A percentile compares a stretch with the other conserved stretches of the same genome.
phyloP scores from a whole-genome alignment of 53 echinoderm and acorn worm genomes.

The Holothuria scabra region DNA sequence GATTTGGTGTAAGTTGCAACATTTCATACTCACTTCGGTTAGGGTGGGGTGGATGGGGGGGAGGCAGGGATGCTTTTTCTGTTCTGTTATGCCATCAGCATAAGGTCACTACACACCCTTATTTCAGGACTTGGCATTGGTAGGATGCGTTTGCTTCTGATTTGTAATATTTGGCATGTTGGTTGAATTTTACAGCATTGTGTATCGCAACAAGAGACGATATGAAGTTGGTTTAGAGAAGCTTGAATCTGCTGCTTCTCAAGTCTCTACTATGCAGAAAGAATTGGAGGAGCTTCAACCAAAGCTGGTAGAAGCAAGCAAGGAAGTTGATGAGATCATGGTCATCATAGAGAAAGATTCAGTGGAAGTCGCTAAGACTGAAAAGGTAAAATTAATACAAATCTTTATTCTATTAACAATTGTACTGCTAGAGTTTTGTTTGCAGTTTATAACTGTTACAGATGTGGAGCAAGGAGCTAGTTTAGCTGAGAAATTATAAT shows the following conservation, averaged over 20 bases:
- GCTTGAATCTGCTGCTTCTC: constrained; percentile 92
- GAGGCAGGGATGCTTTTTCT: too few species aligned
- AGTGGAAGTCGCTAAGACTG: constrained; percentile 95
- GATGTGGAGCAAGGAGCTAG: too few species aligned
- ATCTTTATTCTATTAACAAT: too few species aligned
- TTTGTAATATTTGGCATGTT: background rate
- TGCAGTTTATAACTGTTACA: too few species aligned
- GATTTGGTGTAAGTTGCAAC: too few species aligned
- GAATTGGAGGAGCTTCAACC: constrained; percentile 94
- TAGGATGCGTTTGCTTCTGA: background rate
- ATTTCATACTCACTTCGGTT: too few species aligned
- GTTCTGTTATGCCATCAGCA: too few species aligned
- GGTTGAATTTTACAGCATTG: constrained; percentile 62
- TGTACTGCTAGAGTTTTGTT: too few species aligned
- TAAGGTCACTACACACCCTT: too few species aligned
- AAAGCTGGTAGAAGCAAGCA: constrained; percentile 92
- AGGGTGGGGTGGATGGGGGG: too few species aligned
- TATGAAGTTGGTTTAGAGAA: constrained; percentile 99
- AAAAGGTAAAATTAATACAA: constrained; percentile 65
- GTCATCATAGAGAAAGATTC: constrained; percentile 96
- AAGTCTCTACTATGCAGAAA: constrained; percentile 95
- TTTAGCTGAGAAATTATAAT: too few species aligned
- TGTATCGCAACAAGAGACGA: constrained; percentile 92
- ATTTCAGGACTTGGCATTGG: too few species aligned
- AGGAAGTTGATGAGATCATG: constrained; percentile 98